Base-by-base conservation (phyloP, 23 tunicate species). In the Ascidia mentula region DNA sequence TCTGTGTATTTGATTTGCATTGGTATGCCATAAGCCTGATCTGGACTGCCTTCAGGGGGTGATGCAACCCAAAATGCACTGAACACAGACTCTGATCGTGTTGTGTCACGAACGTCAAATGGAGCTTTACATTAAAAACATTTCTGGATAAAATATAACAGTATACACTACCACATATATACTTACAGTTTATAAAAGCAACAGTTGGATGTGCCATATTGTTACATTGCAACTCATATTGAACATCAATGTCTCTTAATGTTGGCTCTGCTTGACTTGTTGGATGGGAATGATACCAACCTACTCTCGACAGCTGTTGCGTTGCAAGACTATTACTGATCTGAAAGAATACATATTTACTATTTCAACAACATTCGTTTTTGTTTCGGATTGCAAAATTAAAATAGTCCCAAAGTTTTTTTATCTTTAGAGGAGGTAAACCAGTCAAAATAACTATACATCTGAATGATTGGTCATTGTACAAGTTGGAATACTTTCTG, bases 211-310 rank as follows among this genome's bases (percentile, higher is more conserved):
- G 82, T 0, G 80, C 59, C 72, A 74, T 60, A 17, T 36, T 65
- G 30, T 76, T 77, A 34, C 30, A 37, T 80, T 93, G 98, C 80
- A 89, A 31, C 60, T 88, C 85, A 77, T 61, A 46, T 59, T 93
- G 98, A n/a, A 82, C 84, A 22, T 93, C 98, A 26, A 88, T 76
- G 77, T 93, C 98, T 32, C 93, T 86, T 0, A 93, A 40, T 18
- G 98, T 88, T 1, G 98, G 98, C 31, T 83, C 80, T n/a, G 98
- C 79, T 32, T 77, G 82, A 35, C 81, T 71, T 32, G 89, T 77
- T 24, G 89, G 87, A 69, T 93, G 98, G 17, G 93, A 88, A 53
- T 93, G 98, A 60, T 93, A 93, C 98, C 98, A 93, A 37, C 98
- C 98, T 15, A 93, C 90, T 0, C 81, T 45, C 0, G 32, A 3